A percentile compares a stretch with the other conserved stretches of the same genome.
Evolutionary conservation across 2,113 vertebrate genomes (phyloP).

Genomic region (Macaca nemestrina): DNA sequence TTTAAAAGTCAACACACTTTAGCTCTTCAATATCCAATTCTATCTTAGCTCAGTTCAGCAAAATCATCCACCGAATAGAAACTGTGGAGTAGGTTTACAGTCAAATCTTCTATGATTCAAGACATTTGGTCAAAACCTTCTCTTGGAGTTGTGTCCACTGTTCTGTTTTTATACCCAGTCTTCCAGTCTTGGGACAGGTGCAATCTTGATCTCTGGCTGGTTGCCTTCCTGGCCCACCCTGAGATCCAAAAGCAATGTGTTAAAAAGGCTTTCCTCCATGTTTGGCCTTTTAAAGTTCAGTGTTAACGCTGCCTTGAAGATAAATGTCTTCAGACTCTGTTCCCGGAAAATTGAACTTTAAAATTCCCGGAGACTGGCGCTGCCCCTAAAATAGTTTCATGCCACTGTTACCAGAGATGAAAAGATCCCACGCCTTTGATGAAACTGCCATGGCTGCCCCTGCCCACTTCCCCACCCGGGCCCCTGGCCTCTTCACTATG

Average conservation of each 20-base stretch:
- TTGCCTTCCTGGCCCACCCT: neutral
- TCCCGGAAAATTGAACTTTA: constrained; percentile 28
- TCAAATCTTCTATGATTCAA: rapidly evolving
- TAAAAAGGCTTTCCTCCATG: neutral
- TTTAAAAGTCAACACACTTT: no score
- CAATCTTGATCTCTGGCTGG: neutral
- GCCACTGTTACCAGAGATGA: neutral
- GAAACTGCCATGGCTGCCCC: rapidly evolving
- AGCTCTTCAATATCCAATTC: rapidly evolving
- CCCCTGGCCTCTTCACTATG: neutral
- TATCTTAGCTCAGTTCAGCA: rapidly evolving
- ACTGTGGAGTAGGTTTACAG: no score
- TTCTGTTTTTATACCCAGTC: neutral
- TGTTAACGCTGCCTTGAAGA: neutral
- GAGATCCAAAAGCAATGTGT: neutral
- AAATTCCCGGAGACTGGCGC: neutral
- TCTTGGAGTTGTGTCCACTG: rapidly evolving
- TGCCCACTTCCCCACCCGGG: no score
- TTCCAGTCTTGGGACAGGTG: neutral
- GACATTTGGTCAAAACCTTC: neutral
- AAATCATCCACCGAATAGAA: rapidly evolving
- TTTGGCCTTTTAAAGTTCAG: neutral
- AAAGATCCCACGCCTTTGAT: neutral
- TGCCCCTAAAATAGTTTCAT: neutral
- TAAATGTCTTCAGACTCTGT: neutral